phyloP scores from a whole-genome alignment of 1,140 invertebrate genomes.

The Anastrepha obliqua region DNA sequence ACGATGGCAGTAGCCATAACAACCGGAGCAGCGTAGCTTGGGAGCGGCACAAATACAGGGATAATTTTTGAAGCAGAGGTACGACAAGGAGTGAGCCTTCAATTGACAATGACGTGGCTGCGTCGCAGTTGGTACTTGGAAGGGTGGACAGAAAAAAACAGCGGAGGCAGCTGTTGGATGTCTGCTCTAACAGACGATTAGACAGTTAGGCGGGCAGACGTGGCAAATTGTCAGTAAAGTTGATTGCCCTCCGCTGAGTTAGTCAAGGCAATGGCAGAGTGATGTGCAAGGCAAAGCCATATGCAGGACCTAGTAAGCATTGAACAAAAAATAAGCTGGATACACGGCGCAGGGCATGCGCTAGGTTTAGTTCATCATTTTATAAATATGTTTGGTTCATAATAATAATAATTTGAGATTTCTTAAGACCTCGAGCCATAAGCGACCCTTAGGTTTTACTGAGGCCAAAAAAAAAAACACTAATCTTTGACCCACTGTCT shows the following conservation, averaged over 20 bases:
- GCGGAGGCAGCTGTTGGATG: background rate
- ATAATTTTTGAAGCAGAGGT: background rate
- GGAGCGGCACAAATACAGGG: background rate
- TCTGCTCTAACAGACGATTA: background rate
- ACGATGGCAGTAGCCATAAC: background rate
- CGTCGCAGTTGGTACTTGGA: background rate
- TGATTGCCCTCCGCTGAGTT: slow-evolving; percentile 19
- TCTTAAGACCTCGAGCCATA: no score
- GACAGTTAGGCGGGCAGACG: background rate
- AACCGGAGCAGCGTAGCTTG: background rate
- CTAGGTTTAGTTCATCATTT: background rate
- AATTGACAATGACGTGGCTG: background rate
- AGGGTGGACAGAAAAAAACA: background rate
- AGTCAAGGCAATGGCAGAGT: background rate
- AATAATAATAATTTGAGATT: no score
- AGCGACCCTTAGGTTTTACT: no score
- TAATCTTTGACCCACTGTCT: no score
- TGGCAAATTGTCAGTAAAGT: slow-evolving; percentile 30
- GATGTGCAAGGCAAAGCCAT: background rate
- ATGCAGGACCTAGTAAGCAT: background rate
- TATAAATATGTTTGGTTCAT: no score
- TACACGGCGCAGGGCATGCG: background rate
- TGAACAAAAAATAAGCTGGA: background rate
- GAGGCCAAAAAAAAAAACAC: no score
- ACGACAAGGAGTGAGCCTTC: background rate